These are phyloP conservation scores for Microctenopoma stevenorrisi DNA, from an alignment of 2,797 vertebrate genomes.

Conservation along the genomic window DNA sequence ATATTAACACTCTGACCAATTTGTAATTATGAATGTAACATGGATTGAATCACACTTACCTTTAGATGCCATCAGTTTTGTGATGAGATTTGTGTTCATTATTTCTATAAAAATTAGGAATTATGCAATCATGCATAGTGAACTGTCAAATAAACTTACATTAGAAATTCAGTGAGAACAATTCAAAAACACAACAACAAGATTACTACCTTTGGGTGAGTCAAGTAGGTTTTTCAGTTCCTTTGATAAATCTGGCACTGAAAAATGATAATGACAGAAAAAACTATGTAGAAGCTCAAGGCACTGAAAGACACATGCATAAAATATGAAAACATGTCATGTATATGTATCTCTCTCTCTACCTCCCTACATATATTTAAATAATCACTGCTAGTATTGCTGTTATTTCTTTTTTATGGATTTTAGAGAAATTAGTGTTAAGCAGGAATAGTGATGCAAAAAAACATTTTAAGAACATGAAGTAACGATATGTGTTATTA, in stretches of 20 bases:
- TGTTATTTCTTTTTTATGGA: no score
- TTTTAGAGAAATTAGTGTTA: not conserved
- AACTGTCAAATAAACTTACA: not conserved
- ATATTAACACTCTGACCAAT: not conserved
- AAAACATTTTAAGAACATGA: not conserved
- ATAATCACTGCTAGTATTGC: no score
- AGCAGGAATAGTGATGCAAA: not conserved
- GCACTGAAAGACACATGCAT: not conserved
- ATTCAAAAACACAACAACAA: not conserved
- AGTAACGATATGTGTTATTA: no score
- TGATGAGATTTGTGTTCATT: conserved; percentile 87
- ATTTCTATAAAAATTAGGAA: conserved; percentile 78
- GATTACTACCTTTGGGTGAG: conserved; percentile 86
- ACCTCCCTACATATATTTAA: no score
- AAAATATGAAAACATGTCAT: not conserved
- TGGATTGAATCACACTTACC: conserved; percentile 77
- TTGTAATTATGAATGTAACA: not conserved
- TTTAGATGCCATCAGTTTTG: conserved; percentile 91
- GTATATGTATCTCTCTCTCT: no score
- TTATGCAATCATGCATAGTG: conserved; percentile 2
- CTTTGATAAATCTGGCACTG: conserved; percentile 90
- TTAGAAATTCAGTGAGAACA: not conserved
- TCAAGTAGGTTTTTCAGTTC: conserved; percentile 90
- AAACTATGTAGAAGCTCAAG: not conserved
- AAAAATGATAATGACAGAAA: conserved; percentile 50